phyloP scores from a whole-genome alignment of 2,113 vertebrate species.

The Chaenocephalus aceratus region DNA sequence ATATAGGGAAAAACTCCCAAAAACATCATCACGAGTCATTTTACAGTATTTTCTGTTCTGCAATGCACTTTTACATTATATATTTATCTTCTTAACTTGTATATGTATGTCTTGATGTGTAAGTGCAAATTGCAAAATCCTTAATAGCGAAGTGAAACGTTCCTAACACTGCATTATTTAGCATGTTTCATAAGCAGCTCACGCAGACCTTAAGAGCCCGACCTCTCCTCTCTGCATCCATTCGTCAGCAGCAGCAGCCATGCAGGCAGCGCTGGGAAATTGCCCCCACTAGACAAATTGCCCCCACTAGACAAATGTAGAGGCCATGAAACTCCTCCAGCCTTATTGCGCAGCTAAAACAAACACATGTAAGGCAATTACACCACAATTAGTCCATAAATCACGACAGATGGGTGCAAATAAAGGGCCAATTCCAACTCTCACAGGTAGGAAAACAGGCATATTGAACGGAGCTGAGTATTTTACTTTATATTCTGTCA shows the following conservation, averaged over 20 bases:
- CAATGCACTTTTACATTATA: too few relatives aligned
- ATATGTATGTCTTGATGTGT: too few relatives aligned
- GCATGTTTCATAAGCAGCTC: neutral
- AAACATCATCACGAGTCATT: too few relatives aligned
- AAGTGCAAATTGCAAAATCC: too few relatives aligned
- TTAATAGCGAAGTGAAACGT: too few relatives aligned
- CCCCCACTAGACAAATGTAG: conserved; percentile 49
- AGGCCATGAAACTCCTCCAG: conserved; percentile 33
- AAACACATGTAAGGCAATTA: conserved; percentile 63
- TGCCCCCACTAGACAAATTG: conserved; percentile 51
- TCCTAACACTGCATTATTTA: neutral
- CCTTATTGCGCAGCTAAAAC: conserved; percentile 53
- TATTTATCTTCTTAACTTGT: too few relatives aligned
- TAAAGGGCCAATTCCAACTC: conserved; percentile 17
- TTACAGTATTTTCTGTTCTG: too few relatives aligned
- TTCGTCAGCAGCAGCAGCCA: conserved; percentile 40
- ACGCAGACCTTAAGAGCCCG: neutral
- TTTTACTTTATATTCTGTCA: neutral
- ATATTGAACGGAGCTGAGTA: neutral
- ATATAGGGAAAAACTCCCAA: too few relatives aligned
- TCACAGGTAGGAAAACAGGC: neutral
- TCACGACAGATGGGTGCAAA: conserved; percentile 24
- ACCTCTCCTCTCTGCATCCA: conserved; percentile 14
- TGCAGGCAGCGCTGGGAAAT: conserved; percentile 38
- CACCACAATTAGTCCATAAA: conserved; percentile 14